Percentiles rank a stretch among this genome's conserved stretches.
phyloP scores from a whole-genome alignment of 2,113 vertebrate species.

The Felis catus region F.catus_Fca126_mat1.0 CM031413.1:40775501-40776000 shows the following conservation, averaged over 20 bases:
- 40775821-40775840: slow-evolving; percentile 46
- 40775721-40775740: slow-evolving; percentile 28
- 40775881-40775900: slow-evolving; percentile 46
- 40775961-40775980: neutral
- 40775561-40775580: neutral
- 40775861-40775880: slow-evolving; percentile 6
- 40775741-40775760: neutral
- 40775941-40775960: slow-evolving; percentile 14
- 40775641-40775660: slow-evolving; percentile 36
- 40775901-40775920: neutral
- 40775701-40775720: neutral
- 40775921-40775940: neutral
- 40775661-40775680: neutral
- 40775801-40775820: neutral
- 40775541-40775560: neutral
- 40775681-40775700: neutral
- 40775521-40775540: neutral
- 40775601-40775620: neutral
- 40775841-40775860: slow-evolving; percentile 42
- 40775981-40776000: neutral
- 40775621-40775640: neutral
- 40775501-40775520: neutral
- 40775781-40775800: slow-evolving; percentile 43
- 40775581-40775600: neutral
- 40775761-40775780: neutral